phyloP scores from a whole-genome alignment of 2,888 invertebrate species.

The Stramonita haemastoma region DNA sequence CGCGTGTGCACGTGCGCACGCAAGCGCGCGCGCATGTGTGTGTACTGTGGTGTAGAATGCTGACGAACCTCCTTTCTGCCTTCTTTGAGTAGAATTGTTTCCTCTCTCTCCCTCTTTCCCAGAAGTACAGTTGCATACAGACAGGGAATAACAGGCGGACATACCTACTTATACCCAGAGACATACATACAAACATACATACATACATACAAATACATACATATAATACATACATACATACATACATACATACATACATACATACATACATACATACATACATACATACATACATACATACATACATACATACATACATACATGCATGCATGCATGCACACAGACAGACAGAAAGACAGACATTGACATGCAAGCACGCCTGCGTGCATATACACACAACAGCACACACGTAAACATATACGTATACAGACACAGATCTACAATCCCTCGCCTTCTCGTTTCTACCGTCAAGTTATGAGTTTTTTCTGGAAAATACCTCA shows the following conservation, averaged over 20 bases:
- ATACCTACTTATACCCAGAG: not conserved
- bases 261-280: not conserved
- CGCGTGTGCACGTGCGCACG: not conserved
- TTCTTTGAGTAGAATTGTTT: not conserved
- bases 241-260: not conserved
- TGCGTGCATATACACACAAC: no score
- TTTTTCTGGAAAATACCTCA: no score
- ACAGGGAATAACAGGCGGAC: not conserved
- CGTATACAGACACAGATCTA: no score
- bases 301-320: constrained; percentile 8
- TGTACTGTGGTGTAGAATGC: not conserved
- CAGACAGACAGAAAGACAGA: constrained; percentile 8
- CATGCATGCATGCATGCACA: not conserved
- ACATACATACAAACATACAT: not conserved
- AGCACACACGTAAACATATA: no score
- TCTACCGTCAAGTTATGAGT: no score
- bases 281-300: constrained; percentile 3
- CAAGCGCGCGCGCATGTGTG: not conserved
- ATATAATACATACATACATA: not conserved
- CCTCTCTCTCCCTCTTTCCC: not conserved
- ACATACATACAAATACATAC: constrained; percentile 5
- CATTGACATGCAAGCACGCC: not conserved
- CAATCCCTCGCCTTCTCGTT: no score
- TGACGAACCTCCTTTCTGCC: not conserved
- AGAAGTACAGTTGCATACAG: not conserved